Base-by-base conservation (phyloP, 2,113 vertebrate genomes). In the Mystacornis crossleyi region DNA sequence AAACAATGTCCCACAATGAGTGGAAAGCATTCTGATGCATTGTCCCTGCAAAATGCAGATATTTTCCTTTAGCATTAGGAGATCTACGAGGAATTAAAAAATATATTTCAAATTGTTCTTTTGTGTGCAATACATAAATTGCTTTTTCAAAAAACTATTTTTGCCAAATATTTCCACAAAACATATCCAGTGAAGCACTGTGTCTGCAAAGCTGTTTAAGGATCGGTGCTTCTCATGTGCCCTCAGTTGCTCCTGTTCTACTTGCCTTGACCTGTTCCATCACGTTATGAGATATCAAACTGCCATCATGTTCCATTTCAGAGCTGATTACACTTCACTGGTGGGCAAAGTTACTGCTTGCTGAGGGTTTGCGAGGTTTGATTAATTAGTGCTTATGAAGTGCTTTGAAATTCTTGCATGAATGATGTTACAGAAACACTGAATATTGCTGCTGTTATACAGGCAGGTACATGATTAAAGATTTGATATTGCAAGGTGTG, bases 401-500 rank as follows among this genome's bases (percentile, higher is more conserved):
- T 48, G 75, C 95, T 97, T 97, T 97, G 96, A 96, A 94, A 96
- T 89, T 90, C 82, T 94, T 92, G 82, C 93, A 95, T 54, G 79
- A 96, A 81, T 77, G 65, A 89, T 93, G 75, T 94, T 96, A 95
- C 69, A 90, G 92, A 89, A 96, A 81, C 90, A 94, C 48, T 81
- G 72, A 93, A 74, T 74, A 86, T 78, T 94, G 69, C 69, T 65
- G 81, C 69, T 83, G 74, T 62, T 89, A 55, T 71, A 67, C 95
- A 96, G 93, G 96, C 92, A 93, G 69, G 64, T 93, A 96, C 96
- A 95, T 65, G 96, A 97, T 93, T 97, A 94, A 95, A 94, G 90
- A 91, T 92, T 71, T 96, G 64, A 86, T 89, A 82, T 89, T 96
- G 55, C 51, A 92, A 94, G 96, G 92, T 61, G 95, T 84, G 96